Evolutionary conservation across 1,140 invertebrate genomes (phyloP), one percentile per base, ranked within the genome.

Genomic region (Lucilia cuprina): DNA sequence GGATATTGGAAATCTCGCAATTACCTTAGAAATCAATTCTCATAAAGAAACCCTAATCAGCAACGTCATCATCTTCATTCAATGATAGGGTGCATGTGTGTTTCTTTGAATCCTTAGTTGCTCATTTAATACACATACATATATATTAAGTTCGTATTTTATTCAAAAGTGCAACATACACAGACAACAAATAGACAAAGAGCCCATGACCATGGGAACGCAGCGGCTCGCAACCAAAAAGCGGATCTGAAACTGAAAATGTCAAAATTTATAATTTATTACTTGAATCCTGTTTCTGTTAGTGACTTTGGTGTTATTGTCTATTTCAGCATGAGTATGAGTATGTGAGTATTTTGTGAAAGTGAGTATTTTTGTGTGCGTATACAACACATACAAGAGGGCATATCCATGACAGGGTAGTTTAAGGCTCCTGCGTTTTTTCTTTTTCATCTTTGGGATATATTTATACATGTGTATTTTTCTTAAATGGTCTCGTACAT

Each of bases 181-280:
- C 9, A 30, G 3, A 30, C 25, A 30, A 50, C 77, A n/a, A 9
- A 78, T 47, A 78, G 17, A 41, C 75, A 78, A 47, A 80, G 77
- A 80, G n/a, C 47, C 17, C 77, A 80, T 80, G 77, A 49, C 47
- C 77, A 80, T 80, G 77, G 77, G 77, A 80, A 80, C 77, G 77
- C 77, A 49, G 77, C 21, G 77, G 77, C 47, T 50, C 41, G 47
- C 77, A 49, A 80, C 77, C 60, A 78, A 74, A 75, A 84, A 89
- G 87, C 89, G 89, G 89, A 90, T 90, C 89, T 88, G 88, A 90
- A 90, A 88, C 89, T 88, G 89, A 90, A 90, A 90, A 90, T 90
- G 89, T 90, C 89, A 90, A 90, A 90, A 87, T 90, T 90, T 89
- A 86, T 90, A 90, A 90, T 90, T 90, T 90, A 90, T 90, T 90